phyloP scores from a whole-genome alignment of 2,113 vertebrate genomes.

The Archilochus colubris region DNA sequence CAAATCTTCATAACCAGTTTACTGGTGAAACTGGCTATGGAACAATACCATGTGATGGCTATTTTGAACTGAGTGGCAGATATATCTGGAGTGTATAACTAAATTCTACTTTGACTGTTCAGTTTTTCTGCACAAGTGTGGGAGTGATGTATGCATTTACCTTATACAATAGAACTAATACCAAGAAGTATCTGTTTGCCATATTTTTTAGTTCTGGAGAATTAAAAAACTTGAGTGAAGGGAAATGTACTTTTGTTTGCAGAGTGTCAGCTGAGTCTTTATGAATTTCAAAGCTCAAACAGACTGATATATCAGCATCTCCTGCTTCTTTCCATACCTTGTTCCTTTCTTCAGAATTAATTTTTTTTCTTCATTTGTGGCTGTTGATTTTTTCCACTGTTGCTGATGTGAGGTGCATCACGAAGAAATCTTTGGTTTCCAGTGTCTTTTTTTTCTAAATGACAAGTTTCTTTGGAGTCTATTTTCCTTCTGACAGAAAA shows the following conservation, averaged over 20 bases:
- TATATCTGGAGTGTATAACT: background rate
- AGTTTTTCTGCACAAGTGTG: background rate
- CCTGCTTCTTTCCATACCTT: background rate
- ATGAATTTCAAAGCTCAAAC: background rate
- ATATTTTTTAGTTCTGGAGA: background rate
- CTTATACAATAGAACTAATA: background rate
- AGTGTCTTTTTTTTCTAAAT: background rate
- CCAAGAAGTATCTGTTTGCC: conserved; percentile 1
- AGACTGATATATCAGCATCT: background rate
- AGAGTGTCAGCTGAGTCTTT: background rate
- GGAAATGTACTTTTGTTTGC: conserved; percentile 4
- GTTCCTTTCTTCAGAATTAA: background rate
- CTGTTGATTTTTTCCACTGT: background rate
- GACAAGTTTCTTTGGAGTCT: background rate
- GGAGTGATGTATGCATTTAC: background rate
- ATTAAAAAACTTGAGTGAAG: background rate
- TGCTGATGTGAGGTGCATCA: background rate
- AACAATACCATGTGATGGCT: background rate
- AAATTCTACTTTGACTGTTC: conserved; percentile 20
- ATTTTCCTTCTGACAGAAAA: background rate
- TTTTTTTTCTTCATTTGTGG: background rate
- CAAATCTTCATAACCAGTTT: background rate
- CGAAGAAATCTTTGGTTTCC: background rate
- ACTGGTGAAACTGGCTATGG: background rate
- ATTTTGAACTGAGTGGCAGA: background rate